Evolutionary conservation across 2,797 vertebrate genomes (phyloP), one percentile per base, ranked within the genome.

Genomic region (Aythya fuligula): DNA sequence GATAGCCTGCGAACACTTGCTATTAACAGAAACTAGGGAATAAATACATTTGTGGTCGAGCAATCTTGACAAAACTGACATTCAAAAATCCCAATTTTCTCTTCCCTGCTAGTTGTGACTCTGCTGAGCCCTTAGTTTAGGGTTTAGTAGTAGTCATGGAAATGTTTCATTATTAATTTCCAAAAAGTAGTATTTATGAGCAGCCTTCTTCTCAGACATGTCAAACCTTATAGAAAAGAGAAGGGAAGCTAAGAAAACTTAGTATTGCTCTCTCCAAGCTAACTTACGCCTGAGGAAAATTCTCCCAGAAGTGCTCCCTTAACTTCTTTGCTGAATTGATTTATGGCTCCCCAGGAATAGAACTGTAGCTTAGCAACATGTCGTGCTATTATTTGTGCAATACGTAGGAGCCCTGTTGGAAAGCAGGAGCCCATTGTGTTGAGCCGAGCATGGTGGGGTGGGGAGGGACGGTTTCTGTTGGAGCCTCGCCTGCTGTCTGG

Each of bases 41-140:
- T 71, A 91, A 80, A 79, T 69, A 77, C 87, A 60, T 93, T 66
- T 15, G 28, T 61, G 89, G 83, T 86, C 85, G 81, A 88, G 53
- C 39, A n/a, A 38, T 38, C 71, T 70, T 71, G 67, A 74, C 72
- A 74, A 28, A 45, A 24, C 62, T 74, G 53, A 58, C n/a, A 22
- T 28, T 47, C 21, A 57, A 9, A 13, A 45, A 27, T 82, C 61
- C 20, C 39, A 32, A 38, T 83, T 69, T 28, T 72, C 32, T 58
- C 80, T 93, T 82, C 39, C 30, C 24, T 69, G 16, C 81, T 85
- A 62, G 25, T 58, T 87, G 53, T 47, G 45, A 39, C 30, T 89
- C 54, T 67, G 20, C 36, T 47, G 32, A 38, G 32, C 61, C 53
- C 34, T 56, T 89, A 32, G 2, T 1, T 85, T 85, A 80, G 65